Base-by-base conservation (phyloP, 2,888 invertebrate genomes). In the Melikaiella ostensackeni region DNA sequence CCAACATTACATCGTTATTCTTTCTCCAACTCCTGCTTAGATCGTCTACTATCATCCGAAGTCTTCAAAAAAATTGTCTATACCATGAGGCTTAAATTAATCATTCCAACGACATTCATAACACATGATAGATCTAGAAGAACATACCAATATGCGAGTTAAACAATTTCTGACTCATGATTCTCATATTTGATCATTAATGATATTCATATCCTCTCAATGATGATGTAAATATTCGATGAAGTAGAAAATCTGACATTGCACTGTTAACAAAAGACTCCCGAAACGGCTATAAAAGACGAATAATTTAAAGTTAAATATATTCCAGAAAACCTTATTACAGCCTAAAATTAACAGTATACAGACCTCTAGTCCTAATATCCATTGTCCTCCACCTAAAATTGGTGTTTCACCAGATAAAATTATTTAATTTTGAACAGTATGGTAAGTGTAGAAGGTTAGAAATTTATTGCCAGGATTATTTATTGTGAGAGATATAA, bases 21-120 rank as follows among this genome's bases (percentile, higher is more conserved):
- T 74, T 42, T 74, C 76, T 78, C 81, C 82, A 82, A 80, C 80
- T 81, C 76, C 13, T 42, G 38, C 21, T 59, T 59, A 59, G 59
- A 59, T 59, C 59, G 59, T 59, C 59, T 27, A 59, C 59, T 59
- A 59, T 59, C 59, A 59, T 24, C 13, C 27, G 4, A 50, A 59
- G 24, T n/a, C 24, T 57, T 57, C 1, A 27, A 11, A 57, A 57
- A 57, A 21, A 57, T 13, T 2, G 3, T 24, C 24, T 24, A 21
- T 27, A 50, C 50, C n/a, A 57, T 57, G 57, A 24, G 24, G 6
- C 9, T 8, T 50, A 50, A 50, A 50, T 57, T 57, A 57, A 24
- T 24, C 13, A 57, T 57, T 24, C 13, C 57, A 57, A 13, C 4
- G 24, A 27, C 57, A 57, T 57, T 24, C 57, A 57, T 57, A 24